A percentile compares a stretch with the other conserved stretches of the same genome.
Conservation (phyloP, 2,888 invertebrate species). For the Folsomia candida region DNA sequence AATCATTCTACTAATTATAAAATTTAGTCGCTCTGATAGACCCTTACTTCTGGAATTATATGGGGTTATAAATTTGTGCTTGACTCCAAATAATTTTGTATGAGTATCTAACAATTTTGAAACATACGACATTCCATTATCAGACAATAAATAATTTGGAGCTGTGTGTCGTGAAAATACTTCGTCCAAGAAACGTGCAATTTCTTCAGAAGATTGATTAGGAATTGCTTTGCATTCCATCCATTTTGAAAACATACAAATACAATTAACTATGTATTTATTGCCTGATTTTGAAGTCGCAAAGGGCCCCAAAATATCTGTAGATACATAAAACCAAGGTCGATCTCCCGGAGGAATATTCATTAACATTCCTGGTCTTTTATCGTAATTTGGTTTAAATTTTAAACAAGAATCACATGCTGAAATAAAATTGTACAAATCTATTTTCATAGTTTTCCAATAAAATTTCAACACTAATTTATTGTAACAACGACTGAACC, state of each 20-base stretch:
- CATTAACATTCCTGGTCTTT: no score
- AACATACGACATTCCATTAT: slow-evolving; percentile 45
- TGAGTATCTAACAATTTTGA: no score
- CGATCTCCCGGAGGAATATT: no score
- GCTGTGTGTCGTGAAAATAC: slow-evolving; percentile 44
- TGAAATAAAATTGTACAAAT: neutral
- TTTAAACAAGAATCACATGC: no score
- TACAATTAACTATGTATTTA: no score
- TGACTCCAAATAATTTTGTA: no score
- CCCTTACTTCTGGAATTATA: slow-evolving; percentile 48
- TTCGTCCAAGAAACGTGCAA: slow-evolving; percentile 46
- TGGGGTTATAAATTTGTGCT: slow-evolving; percentile 30
- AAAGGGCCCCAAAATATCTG: no score
- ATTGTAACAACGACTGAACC: neutral
- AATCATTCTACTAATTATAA: slow-evolving; percentile 44
- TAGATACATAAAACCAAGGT: no score
- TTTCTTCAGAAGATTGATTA: slow-evolving; percentile 49
- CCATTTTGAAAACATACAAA: slow-evolving; percentile 44
- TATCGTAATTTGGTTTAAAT: no score
- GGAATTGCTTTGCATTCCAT: slow-evolving; percentile 44
- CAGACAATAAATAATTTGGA: slow-evolving; percentile 46
- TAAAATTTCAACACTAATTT: neutral
- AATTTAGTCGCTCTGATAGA: slow-evolving; percentile 48
- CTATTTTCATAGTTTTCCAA: slow-evolving; percentile 1
- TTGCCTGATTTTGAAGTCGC: no score